Evolutionary conservation across 1,140 invertebrate genomes (phyloP).

Genomic region (Streblospio benedicti): DNA sequence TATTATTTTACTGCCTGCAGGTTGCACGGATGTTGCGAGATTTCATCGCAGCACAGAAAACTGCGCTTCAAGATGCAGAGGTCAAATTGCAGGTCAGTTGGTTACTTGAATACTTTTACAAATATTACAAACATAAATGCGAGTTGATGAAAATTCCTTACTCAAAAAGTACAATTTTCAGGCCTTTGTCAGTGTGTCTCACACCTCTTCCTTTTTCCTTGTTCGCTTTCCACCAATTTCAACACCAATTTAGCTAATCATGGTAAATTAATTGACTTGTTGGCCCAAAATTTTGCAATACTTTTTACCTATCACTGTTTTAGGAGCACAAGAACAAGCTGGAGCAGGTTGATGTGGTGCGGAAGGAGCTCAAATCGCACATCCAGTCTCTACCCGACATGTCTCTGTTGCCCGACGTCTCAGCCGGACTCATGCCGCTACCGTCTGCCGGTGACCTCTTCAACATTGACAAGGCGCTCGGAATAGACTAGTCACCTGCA

Average conservation of each 20-base stretch:
- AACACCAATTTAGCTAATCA: no score
- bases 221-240: no score
- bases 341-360: slow-evolving; percentile 70
- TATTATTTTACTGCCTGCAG: no score
- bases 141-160: no score
- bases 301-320: slow-evolving; percentile 32
- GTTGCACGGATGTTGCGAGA: slow-evolving; percentile 76
- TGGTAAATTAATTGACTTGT: no score
- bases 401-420: slow-evolving; percentile 78
- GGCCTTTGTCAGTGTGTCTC: no score
- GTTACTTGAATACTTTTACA: no score
- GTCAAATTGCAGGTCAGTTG: slow-evolving; percentile 72
- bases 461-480: no score
- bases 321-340: slow-evolving; percentile 82
- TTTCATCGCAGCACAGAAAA: slow-evolving; percentile 74
- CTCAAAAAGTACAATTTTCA: no score
- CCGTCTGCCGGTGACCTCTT: slow-evolving; percentile 91
- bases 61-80: slow-evolving; percentile 74
- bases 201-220: no score
- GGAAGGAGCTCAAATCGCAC: slow-evolving; percentile 80
- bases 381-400: slow-evolving; percentile 86
- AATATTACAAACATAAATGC: no score
- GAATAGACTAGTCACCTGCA: no score
- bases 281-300: slow-evolving; percentile 5
- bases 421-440: slow-evolving; percentile 76